Evolutionary conservation across 2,113 vertebrate species (phyloP), one percentile per base, ranked within the genome.

Genomic region (Seriola dumerili): DNA sequence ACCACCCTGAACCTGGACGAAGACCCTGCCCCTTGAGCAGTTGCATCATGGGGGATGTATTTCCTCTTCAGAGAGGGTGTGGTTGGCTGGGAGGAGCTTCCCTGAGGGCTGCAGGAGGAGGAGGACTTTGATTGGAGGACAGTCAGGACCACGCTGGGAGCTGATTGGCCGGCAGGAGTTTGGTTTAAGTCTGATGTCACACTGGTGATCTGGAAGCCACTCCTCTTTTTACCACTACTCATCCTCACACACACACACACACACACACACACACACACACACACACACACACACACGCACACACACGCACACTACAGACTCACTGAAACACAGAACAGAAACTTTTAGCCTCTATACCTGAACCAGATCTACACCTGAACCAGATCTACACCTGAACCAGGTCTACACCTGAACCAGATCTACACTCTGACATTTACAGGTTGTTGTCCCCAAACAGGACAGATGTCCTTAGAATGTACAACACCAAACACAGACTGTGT

Each of bases 151-250:
- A 44, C 0, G 1, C 63, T 70, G 54, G 83, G 67, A 65, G 87
- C 54, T 38, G 73, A 64, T 80, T 86, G 89, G 75, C 64, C 16
- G 5, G 10, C n/a, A 25, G 76, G 76, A 57, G 62, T 59, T 54
- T 91, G 89, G 44, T 93, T 93, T 17, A 95, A 95, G 57, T 97
- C 97, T 2, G 92, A 96, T 52, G 96, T 97, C 80, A 98, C 96
- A 46, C 96, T 97, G 90, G 97, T 98, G 91, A 98, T 97, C 88
- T 97, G 96, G 87, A 98, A 97, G 65, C 97, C 96, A 66, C 96
- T 97, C 69, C 96, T 96, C 90, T 96, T 97, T 89, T 95, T 97
- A 36, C 95, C 95, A 0, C 92, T 90, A 12, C 95, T 96, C 96
- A 97, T 96, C 76, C 73, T 94, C 55, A 29, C 29, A 29, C 50